Percentiles rank a stretch among this genome's conserved stretches.
Conservation (phyloP, 2,888 invertebrate species). For the Campopleginae sp. region DNA sequence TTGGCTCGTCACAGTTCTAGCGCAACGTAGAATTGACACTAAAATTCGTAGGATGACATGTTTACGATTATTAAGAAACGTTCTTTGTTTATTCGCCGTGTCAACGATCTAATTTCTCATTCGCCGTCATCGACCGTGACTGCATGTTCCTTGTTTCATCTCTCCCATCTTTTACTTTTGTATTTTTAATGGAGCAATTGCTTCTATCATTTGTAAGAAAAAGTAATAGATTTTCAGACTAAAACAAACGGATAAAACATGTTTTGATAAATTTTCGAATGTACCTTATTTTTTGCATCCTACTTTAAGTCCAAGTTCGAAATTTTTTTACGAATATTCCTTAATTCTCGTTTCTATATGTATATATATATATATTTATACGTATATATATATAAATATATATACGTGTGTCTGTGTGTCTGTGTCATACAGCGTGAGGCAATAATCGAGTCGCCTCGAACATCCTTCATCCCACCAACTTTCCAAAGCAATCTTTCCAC, state of each 20-base stretch:
- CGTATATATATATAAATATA: slow-evolving; percentile 67
- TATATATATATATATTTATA: slow-evolving; percentile 66
- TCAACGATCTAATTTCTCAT: slow-evolving; percentile 54
- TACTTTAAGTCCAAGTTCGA: slow-evolving; percentile 70
- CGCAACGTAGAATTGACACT: slow-evolving; percentile 83
- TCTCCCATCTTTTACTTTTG: slow-evolving; percentile 45
- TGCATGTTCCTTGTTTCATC: slow-evolving; percentile 75
- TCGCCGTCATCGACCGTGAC: slow-evolving; percentile 76
- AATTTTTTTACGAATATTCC: slow-evolving; percentile 60
- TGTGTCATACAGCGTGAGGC: slow-evolving; percentile 67
- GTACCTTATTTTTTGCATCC: slow-evolving; percentile 77
- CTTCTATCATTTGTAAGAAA: slow-evolving; percentile 79
- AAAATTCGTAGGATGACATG: slow-evolving; percentile 80
- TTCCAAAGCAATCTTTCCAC: neutral
- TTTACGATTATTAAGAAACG: slow-evolving; percentile 77
- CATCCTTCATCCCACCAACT: neutral
- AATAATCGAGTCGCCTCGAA: neutral
- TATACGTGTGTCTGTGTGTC: slow-evolving; percentile 71
- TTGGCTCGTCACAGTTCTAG: slow-evolving; percentile 84
- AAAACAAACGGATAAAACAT: slow-evolving; percentile 55
- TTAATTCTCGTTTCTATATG: slow-evolving; percentile 57
- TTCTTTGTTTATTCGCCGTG: slow-evolving; percentile 62
- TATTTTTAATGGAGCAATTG: slow-evolving; percentile 64
- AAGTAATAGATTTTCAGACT: slow-evolving; percentile 81
- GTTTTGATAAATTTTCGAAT: slow-evolving; percentile 81